Evolutionary conservation across 2,888 invertebrate species (phyloP).

Genomic region (Patella ulyssiponensis): DNA sequence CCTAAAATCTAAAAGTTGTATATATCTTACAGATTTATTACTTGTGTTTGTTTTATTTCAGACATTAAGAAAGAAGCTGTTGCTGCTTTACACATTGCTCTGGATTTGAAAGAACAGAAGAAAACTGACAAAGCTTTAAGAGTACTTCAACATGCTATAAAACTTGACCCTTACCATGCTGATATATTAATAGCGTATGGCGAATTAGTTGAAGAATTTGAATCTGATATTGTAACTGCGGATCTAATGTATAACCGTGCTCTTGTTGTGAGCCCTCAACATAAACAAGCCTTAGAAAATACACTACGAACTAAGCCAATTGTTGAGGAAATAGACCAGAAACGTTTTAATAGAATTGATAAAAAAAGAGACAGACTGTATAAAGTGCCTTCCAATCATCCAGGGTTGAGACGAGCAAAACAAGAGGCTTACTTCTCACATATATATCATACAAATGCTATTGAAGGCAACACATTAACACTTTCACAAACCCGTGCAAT

Average conservation of each 20-base stretch:
- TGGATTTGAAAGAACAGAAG: constrained; percentile 86
- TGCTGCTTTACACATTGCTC: constrained; percentile 86
- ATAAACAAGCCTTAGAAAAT: constrained; percentile 77
- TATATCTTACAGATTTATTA: too few relatives aligned
- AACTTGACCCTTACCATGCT: constrained; percentile 91
- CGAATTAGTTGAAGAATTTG: constrained; percentile 89
- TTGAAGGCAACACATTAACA: constrained; percentile 98
- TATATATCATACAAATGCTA: constrained; percentile 96
- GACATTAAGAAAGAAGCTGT: constrained; percentile 82
- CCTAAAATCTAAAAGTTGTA: too few relatives aligned
- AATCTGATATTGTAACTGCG: constrained; percentile 88
- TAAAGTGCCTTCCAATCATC: constrained; percentile 84
- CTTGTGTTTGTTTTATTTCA: constrained; percentile 42
- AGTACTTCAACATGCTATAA: constrained; percentile 84
- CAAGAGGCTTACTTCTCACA: constrained; percentile 94
- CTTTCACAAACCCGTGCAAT: constrained; percentile 91
- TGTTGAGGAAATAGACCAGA: constrained; percentile 88
- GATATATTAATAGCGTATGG: constrained; percentile 94
- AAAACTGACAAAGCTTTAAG: constrained; percentile 85
- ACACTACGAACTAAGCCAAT: constrained; percentile 88
- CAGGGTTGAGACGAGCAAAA: constrained; percentile 88
- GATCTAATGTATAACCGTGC: constrained; percentile 90
- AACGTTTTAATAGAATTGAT: constrained; percentile 84
- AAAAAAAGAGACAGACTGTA: constrained; percentile 86
- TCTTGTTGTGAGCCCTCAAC: constrained; percentile 86